phyloP scores from a whole-genome alignment of 2,797 vertebrate species.

The Eulemur rubriventer region DNA sequence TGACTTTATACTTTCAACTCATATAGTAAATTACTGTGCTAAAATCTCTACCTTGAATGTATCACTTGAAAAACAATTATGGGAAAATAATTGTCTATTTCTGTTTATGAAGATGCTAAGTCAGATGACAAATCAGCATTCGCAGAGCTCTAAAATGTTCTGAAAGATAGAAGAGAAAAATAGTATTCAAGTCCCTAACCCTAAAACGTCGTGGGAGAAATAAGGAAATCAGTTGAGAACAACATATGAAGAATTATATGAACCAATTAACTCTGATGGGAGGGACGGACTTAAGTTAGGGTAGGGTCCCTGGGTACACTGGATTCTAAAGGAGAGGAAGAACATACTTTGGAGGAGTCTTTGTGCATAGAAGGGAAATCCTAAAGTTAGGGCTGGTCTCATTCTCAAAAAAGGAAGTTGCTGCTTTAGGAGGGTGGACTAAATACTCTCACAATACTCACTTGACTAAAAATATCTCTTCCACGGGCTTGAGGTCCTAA shows the following conservation, averaged over 20 bases:
- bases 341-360: not conserved
- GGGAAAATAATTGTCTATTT: conserved; percentile 3
- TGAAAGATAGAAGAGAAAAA: conserved; percentile 44
- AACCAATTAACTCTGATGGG: not conserved
- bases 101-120: not conserved
- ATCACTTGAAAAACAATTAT: conserved; percentile 13
- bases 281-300: not conserved
- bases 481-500: not conserved
- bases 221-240: conserved; percentile 4
- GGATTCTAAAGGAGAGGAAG: conserved; percentile 1
- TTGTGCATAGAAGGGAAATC: conserved; percentile 24
- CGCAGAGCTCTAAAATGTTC: not conserved
- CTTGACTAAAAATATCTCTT: conserved; percentile 44
- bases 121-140: not conserved
- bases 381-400: conserved; percentile 29
- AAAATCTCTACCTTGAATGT: not conserved
- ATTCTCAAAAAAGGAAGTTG: conserved; percentile 61
- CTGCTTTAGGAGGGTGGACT: conserved; percentile 39
- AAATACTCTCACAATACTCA: not conserved
- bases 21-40: not conserved
- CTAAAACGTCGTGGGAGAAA: not conserved
- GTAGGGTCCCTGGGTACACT: not conserved
- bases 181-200: not conserved
- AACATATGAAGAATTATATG: not conserved
- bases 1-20: not conserved